These are phyloP conservation scores for Lamproptera curius DNA, from an alignment of 2,888 invertebrate genomes.

Conservation along the genomic window DNA sequence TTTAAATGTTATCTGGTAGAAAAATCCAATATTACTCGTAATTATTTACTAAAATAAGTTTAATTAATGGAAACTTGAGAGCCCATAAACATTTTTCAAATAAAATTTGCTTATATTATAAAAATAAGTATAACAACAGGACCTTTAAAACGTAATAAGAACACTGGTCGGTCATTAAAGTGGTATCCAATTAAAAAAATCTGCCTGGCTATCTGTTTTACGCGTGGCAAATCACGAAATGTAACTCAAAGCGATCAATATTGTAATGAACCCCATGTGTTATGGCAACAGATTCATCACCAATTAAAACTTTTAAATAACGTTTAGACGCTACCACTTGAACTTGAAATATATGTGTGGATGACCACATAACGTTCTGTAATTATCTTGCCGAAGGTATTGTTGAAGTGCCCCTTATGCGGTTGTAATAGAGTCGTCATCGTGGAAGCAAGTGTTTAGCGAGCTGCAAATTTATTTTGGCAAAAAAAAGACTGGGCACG, in stretches of 20 bases:
- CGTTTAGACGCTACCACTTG: constrained; percentile 36
- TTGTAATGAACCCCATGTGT: constrained; percentile 7
- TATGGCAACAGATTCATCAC: constrained; percentile 37
- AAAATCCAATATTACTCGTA: too few relatives aligned
- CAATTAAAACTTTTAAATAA: constrained; percentile 37
- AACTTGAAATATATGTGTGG: constrained; percentile 49
- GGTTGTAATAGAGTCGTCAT: constrained; percentile 20
- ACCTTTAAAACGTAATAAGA: too few relatives aligned
- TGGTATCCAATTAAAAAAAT: too few relatives aligned
- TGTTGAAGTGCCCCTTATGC: constrained; percentile 24
- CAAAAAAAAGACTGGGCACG: constrained; percentile 45
- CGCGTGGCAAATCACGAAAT: background rate
- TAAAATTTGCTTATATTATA: too few relatives aligned
- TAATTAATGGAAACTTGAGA: too few relatives aligned
- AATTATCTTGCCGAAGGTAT: background rate
- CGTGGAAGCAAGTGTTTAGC: background rate
- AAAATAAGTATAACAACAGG: too few relatives aligned
- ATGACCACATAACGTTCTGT: constrained; percentile 39
- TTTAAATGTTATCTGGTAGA: too few relatives aligned
- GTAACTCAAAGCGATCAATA: background rate
- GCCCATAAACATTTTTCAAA: too few relatives aligned
- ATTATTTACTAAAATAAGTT: too few relatives aligned
- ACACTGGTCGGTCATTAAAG: too few relatives aligned
- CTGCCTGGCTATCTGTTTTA: too few relatives aligned
- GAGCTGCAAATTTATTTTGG: constrained; percentile 34